Evolutionary conservation across 2,113 vertebrate species (phyloP), one percentile per base, ranked within the genome.

Genomic region (Garra rufa): DNA sequence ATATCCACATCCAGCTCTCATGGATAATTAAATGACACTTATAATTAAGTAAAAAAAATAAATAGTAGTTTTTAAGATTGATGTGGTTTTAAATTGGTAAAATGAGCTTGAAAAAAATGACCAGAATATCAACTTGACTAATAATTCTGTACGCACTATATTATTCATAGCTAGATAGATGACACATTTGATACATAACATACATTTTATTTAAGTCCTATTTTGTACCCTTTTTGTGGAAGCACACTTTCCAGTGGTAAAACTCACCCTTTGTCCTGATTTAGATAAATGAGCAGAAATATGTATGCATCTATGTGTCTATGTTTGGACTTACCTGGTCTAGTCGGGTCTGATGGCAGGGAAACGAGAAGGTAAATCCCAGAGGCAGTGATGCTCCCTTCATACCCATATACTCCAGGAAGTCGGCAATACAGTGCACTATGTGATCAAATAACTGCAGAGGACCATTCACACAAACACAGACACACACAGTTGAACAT

Each of bases 361-460:
- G 98, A 90, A 99, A 99, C 75, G 98, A 99, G 92, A 99, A 99
- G 0, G 98, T 99, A 92, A 99, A 99, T 0, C 98, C 98, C 0
- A 99, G 90, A 0, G 98, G 98, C 44, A 99, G 93, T 0, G 96
- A 96, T 0, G 96, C 93, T 0, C 97, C 97, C 83, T 95, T 97
- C 96, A 99, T 97, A 0, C 98, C 97, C 96, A 96, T 99, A 92
- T 98, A 98, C 34, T 98, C 97, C 90, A 99, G 91, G 88, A 99
- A 99, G 92, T 98, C 96, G 0, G 95, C 90, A 1, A 99, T 98
- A 91, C 97, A 99, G 86, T 96, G 86, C 3, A 97, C 98, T 0
- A 99, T 99, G 89, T 99, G 97, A 88, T 95, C 95, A 4, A 99
- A 99, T 75, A 99, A 96, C 98, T 99, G 92, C 0, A 17, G 2